phyloP scores from a whole-genome alignment of 2,797 vertebrate genomes.

The Podarcis lilfordi region DNA sequence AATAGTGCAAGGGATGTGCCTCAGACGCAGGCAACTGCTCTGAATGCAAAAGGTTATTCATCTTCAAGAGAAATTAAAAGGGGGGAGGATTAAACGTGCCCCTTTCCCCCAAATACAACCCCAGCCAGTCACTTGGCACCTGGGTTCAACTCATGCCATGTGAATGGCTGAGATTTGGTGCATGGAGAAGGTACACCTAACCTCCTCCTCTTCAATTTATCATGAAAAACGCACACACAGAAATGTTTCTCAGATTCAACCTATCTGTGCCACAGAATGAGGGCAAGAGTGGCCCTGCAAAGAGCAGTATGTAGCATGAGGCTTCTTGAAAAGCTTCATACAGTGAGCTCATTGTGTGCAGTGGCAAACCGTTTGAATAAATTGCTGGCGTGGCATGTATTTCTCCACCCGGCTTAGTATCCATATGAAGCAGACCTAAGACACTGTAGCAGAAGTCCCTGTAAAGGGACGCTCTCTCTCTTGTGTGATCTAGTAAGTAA shows the following conservation, averaged over 20 bases:
- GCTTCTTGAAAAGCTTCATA: neutral
- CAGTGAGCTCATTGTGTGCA: neutral
- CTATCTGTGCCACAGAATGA: no score
- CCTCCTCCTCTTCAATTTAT: neutral
- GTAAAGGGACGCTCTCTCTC: neutral
- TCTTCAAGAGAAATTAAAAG: no score
- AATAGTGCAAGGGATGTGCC: no score
- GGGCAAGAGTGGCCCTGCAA: no score
- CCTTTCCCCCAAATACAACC: neutral
- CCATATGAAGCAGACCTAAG: neutral
- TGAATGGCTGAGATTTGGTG: neutral
- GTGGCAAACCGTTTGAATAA: neutral
- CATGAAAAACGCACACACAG: no score
- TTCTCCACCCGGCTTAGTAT: neutral
- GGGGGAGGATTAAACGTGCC: no score
- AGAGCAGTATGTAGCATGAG: no score
- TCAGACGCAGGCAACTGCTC: no score
- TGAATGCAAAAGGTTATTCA: no score
- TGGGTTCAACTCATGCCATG: neutral
- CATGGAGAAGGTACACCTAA: neutral
- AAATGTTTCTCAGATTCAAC: no score
- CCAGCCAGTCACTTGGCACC: no score
- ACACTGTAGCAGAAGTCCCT: neutral
- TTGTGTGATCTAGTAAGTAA: neutral
- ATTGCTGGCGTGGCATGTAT: neutral